phyloP scores from a whole-genome alignment of 2,888 invertebrate species.

The Teleogryllus oceanicus region DNA sequence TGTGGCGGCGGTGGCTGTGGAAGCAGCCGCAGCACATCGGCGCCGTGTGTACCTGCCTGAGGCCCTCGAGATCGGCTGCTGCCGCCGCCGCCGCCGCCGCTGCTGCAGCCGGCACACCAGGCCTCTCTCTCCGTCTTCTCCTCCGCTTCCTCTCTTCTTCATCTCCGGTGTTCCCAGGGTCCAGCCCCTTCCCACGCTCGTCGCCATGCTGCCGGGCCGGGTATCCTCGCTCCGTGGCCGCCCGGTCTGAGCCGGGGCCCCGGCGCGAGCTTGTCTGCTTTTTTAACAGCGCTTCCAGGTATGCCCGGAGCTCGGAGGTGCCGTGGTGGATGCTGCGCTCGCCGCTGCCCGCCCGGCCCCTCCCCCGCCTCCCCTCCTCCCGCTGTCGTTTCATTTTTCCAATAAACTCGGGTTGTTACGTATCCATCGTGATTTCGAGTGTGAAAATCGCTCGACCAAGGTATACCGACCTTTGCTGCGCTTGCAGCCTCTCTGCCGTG shows the following conservation, averaged over 20 bases:
- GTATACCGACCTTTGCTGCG: neutral
- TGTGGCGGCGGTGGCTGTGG: neutral
- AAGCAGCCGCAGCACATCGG: neutral
- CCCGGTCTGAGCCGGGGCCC: constrained; percentile 12
- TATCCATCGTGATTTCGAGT: constrained; percentile 18
- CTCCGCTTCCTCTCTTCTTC: constrained; percentile 41
- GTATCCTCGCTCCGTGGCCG: constrained; percentile 34
- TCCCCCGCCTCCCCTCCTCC: neutral
- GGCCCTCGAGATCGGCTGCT: constrained; percentile 21
- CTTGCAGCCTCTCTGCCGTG: neutral
- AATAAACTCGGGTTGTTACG: neutral
- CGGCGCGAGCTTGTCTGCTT: constrained; percentile 11
- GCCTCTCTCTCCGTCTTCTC: constrained; percentile 37
- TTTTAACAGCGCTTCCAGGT: constrained; percentile 11
- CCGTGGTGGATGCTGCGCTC: constrained; percentile 11
- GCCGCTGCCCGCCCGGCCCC: neutral
- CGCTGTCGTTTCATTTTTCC: neutral
- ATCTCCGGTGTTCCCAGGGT: constrained; percentile 31
- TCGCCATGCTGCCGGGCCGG: constrained; percentile 27
- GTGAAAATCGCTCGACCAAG: neutral
- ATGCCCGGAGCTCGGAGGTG: constrained; percentile 30
- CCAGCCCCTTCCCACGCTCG: constrained; percentile 32
- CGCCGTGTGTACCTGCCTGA: constrained; percentile 24
- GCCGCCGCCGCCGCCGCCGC: constrained; percentile 26
- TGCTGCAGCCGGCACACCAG: constrained; percentile 35